Evolutionary conservation across 1,140 invertebrate genomes (phyloP), one percentile per base, ranked within the genome.

Genomic region (Centruroides vittatus): DNA sequence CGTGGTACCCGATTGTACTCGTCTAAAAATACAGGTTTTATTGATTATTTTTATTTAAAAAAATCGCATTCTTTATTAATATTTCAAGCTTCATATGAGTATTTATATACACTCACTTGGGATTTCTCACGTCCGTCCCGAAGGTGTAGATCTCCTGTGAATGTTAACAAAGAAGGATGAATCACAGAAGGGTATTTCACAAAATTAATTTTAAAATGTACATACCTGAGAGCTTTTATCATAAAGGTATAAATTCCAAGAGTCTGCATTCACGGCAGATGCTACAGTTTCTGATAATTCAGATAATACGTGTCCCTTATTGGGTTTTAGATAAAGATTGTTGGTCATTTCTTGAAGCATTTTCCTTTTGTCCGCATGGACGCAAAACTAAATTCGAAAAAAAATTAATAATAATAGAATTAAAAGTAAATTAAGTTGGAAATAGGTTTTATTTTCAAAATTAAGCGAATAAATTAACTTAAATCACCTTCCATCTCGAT

Each of bases 361-460:
- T 66, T 80, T 76, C 36, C 80, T 72, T 69, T 82, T 82, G 70
- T 82, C 80, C 4, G 80, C 78, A 61, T 82, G 81, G 8, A 82
- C 78, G 69, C 79, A 80, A 59, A 80, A 81, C 76, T 79, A 70
- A 50, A 66, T 50, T 52, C 41, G 60, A 55, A 57, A 4, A 0
- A 9, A 7, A 49, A 56, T 11, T 60, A 41, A 47, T 35, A 56
- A 50, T 35, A 51, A 51, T 41, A 8, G 12, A 51, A 13, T 51
- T 11, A 51, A 23, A 23, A n/a, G 5, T n/a, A 23, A 13, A 51
- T 5, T n/a, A 6, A 49, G 11, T 62, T 50, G 6, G n/a, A 46
- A 47, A 63, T 36, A 57, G 11, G 58, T 48, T 12, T 4, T 5
- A 34, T 34, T 10, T 23, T 6, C 10, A 23, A 9, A 55, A 34